Conservation (phyloP, 2,888 invertebrate genomes). For the Tachina grossa region DNA sequence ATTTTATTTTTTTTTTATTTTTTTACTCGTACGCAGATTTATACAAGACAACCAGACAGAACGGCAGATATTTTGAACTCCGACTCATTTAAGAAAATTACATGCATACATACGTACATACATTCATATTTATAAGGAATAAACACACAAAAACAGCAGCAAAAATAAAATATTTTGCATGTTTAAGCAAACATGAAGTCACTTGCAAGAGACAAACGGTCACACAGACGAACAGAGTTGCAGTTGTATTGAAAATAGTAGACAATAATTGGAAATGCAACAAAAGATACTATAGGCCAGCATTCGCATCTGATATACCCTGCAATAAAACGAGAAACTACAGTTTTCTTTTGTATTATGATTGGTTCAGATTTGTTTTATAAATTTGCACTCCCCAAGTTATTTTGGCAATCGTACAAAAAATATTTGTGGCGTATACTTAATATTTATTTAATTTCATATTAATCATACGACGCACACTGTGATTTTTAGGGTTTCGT, state of each 20-base stretch:
- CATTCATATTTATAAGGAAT: background rate
- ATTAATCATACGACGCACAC: no score
- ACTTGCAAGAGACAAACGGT: background rate
- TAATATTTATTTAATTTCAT: no score
- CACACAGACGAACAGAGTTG: conserved; percentile 1
- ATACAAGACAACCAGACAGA: conserved; percentile 10
- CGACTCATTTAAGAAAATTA: conserved; percentile 36
- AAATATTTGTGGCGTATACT: no score
- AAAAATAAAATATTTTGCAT: conserved; percentile 56
- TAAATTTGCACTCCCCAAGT: no score
- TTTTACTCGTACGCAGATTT: conserved; percentile 1
- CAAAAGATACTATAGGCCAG: background rate
- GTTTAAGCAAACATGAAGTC: conserved; percentile 53
- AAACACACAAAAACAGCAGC: conserved; percentile 21
- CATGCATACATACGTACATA: background rate
- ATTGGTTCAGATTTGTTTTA: no score
- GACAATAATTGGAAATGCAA: conserved; percentile 12
- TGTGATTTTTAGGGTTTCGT: no score
- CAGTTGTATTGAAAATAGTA: conserved; percentile 33
- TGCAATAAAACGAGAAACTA: background rate
- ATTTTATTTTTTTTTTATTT: no score
- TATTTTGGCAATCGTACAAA: no score
- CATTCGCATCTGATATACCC: background rate
- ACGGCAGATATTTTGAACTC: conserved; percentile 23
- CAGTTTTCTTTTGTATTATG: no score